Evolutionary conservation across 2,888 invertebrate genomes (phyloP).

Genomic region (Mamestra brassicae): DNA sequence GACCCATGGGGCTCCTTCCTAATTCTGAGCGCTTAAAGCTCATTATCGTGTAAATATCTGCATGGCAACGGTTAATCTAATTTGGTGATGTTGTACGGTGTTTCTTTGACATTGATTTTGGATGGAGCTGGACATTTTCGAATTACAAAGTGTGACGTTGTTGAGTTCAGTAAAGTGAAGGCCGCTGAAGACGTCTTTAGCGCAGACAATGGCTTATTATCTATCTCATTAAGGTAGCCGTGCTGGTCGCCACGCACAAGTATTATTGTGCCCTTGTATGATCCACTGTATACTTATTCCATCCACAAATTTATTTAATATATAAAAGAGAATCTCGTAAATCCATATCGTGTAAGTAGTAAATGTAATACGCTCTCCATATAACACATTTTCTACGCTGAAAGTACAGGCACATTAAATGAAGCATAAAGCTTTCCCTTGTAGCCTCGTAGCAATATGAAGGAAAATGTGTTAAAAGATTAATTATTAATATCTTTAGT

Average conservation of each 20-base stretch:
- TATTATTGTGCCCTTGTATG: conserved; percentile 59
- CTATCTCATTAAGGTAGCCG: conserved; percentile 66
- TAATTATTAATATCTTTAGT: conserved; percentile 35
- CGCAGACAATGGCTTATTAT: conserved; percentile 74
- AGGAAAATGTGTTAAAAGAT: conserved; percentile 34
- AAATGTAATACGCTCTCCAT: conserved; percentile 24
- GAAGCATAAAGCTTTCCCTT: conserved; percentile 46
- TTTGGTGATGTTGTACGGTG: conserved; percentile 80
- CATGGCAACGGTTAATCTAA: conserved; percentile 75
- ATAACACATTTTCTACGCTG: conserved; percentile 31
- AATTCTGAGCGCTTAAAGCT: conserved; percentile 68
- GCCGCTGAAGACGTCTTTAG: conserved; percentile 70
- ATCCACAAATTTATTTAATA: conserved; percentile 8
- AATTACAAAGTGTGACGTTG: conserved; percentile 78
- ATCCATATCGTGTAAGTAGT: conserved; percentile 14
- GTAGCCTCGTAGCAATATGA: conserved; percentile 27
- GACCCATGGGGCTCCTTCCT: conserved; percentile 63
- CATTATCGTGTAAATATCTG: conserved; percentile 63
- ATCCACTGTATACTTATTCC: conserved; percentile 15
- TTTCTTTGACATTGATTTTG: conserved; percentile 88
- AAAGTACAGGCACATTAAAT: conserved; percentile 49
- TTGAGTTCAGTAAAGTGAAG: conserved; percentile 68
- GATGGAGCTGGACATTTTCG: conserved; percentile 78
- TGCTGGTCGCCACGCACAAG: conserved; percentile 59
- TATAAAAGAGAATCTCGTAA: conserved; percentile 25